These are phyloP conservation scores for Eleutherodactylus coqui DNA, from an alignment of 2,797 vertebrate genomes.

Conservation along the genomic window DNA sequence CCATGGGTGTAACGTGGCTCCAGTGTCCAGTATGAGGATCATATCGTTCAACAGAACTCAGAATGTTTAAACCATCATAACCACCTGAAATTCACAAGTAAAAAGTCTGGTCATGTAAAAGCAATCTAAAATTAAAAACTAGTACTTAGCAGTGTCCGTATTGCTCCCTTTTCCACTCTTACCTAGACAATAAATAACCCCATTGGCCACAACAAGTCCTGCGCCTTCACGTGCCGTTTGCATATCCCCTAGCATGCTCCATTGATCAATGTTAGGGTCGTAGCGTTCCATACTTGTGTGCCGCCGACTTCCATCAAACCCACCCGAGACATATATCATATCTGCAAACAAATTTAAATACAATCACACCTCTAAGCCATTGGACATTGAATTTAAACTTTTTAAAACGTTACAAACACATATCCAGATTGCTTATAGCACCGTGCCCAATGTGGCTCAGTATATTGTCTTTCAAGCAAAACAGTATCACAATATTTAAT, in stretches of 20 bases:
- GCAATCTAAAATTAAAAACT: background rate
- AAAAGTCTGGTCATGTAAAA: background rate
- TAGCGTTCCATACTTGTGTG: slow-evolving; percentile 99
- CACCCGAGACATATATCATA: slow-evolving; percentile 98
- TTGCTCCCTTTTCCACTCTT: slow-evolving; percentile 43
- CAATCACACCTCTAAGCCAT: too few relatives aligned
- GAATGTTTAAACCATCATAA: slow-evolving; percentile 95
- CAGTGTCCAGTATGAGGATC: slow-evolving; percentile 98
- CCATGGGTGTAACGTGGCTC: slow-evolving; percentile 98
- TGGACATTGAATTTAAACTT: background rate
- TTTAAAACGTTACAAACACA: too few relatives aligned
- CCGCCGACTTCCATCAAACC: slow-evolving; percentile 94
- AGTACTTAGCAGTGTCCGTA: background rate
- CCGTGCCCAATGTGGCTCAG: background rate
- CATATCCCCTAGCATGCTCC: slow-evolving; percentile 99
- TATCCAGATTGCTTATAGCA: too few relatives aligned
- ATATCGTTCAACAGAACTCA: slow-evolving; percentile 97
- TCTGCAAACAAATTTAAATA: slow-evolving; percentile 74
- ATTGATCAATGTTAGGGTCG: slow-evolving; percentile 98
- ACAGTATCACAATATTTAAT: background rate
- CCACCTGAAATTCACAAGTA: slow-evolving; percentile 82
- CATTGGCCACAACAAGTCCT: slow-evolving; percentile 93
- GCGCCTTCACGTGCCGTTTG: slow-evolving; percentile 97
- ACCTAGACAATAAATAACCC: slow-evolving; percentile 97
- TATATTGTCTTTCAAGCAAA: background rate